Percentiles rank a stretch among this genome's conserved stretches.
These are phyloP conservation scores for Nomia melanderi DNA, from an alignment of 1,140 invertebrate species.

Conservation along the genomic window DNA sequence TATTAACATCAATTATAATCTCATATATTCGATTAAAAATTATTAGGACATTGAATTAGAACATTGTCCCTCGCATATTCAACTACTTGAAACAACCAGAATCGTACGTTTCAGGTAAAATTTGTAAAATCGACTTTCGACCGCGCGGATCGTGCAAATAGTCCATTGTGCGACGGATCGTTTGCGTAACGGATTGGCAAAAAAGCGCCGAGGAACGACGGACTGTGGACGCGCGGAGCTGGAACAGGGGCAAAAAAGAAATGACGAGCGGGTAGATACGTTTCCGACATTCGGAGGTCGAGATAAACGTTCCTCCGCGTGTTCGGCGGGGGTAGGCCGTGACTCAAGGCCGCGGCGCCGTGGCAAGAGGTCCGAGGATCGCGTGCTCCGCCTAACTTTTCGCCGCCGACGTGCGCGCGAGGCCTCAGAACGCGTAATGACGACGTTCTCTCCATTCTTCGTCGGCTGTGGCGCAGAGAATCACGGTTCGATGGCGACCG, in stretches of 20 bases:
- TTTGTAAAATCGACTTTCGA: too few relatives aligned
- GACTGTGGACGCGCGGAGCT: neutral
- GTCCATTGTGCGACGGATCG: constrained; percentile 13
- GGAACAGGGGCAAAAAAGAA: neutral
- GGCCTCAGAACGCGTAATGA: constrained; percentile 71
- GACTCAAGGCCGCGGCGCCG: constrained; percentile 65
- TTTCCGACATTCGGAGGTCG: constrained; percentile 31
- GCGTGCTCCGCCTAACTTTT: constrained; percentile 69
- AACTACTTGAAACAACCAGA: too few relatives aligned
- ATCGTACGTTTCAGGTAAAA: too few relatives aligned
- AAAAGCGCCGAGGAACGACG: constrained; percentile 47
- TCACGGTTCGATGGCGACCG: constrained; percentile 68
- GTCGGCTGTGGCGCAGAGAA: constrained; percentile 74
- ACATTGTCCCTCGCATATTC: too few relatives aligned
- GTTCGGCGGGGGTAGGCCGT: constrained; percentile 58
- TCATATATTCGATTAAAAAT: too few relatives aligned
- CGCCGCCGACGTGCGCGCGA: constrained; percentile 52
- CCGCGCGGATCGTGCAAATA: too few relatives aligned
- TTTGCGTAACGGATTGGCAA: constrained; percentile 54
- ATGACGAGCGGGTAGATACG: neutral
- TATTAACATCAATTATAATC: too few relatives aligned
- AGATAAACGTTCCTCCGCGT: constrained; percentile 15
- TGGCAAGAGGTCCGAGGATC: constrained; percentile 67
- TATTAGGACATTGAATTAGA: too few relatives aligned
- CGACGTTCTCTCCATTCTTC: constrained; percentile 72